phyloP scores from a whole-genome alignment of 2,888 invertebrate species.

The Drosophila paranaensis region DNA sequence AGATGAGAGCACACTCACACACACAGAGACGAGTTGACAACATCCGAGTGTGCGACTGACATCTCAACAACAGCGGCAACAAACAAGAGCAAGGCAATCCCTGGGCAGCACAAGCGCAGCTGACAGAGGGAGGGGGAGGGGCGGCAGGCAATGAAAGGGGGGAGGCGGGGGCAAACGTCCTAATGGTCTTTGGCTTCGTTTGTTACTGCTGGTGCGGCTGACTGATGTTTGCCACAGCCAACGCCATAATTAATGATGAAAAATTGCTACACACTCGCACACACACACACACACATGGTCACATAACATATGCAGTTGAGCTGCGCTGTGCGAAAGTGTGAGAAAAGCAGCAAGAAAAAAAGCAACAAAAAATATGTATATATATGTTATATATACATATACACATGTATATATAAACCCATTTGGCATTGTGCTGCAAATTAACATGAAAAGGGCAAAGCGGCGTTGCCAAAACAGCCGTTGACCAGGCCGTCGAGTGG shows the following conservation, averaged over 20 bases:
- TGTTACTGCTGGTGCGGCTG: conserved; percentile 58
- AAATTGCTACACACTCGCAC: conserved; percentile 71
- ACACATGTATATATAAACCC: conserved; percentile 48
- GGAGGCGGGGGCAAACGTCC: conserved; percentile 33
- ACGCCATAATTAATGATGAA: conserved; percentile 79
- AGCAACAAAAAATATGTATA: conserved; percentile 1
- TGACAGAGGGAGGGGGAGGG: neutral
- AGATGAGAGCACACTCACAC: conserved; percentile 21
- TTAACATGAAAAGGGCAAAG: conserved; percentile 79
- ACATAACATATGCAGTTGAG: conserved; percentile 66
- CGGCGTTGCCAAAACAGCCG: conserved; percentile 64
- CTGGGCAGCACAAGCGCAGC: conserved; percentile 6
- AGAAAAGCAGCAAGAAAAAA: conserved; percentile 7
- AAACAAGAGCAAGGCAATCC: conserved; percentile 29
- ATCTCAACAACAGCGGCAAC: conserved; percentile 66
- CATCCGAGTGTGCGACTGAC: conserved; percentile 75
- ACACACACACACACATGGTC: conserved; percentile 31
- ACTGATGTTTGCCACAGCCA: conserved; percentile 77
- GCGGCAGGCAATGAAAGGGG: neutral
- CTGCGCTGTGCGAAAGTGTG: conserved; percentile 14
- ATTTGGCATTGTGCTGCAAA: conserved; percentile 71
- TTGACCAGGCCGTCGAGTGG: conserved; percentile 40
- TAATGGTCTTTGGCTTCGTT: conserved; percentile 74
- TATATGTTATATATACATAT: conserved; percentile 30
- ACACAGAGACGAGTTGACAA: conserved; percentile 64